Evolutionary conservation across 2,797 vertebrate genomes (phyloP).

Genomic region (Sebastes melanostomus): DNA sequence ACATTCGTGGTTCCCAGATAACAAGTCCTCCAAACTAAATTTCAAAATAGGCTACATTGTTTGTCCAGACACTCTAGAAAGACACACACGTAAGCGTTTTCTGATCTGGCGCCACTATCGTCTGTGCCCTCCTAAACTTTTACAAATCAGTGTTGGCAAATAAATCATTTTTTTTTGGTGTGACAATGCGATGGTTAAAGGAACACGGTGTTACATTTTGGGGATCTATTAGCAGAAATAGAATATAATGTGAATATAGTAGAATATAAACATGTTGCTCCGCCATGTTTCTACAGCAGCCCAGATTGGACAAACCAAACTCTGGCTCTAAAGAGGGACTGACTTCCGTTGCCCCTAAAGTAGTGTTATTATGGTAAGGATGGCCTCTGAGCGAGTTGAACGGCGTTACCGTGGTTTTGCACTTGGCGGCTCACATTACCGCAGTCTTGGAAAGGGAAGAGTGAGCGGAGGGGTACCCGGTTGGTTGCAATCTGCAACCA

Average conservation of each 20-base stretch:
- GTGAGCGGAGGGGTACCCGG: accelerated
- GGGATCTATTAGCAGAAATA: too few relatives aligned
- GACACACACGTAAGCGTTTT: background rate
- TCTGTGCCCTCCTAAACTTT: background rate
- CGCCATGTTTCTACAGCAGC: too few relatives aligned
- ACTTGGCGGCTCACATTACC: too few relatives aligned
- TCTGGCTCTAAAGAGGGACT: too few relatives aligned
- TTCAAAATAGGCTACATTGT: background rate
- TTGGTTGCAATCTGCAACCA: background rate
- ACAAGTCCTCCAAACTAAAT: background rate
- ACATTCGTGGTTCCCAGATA: background rate
- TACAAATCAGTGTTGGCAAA: background rate
- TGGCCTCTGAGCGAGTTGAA: too few relatives aligned
- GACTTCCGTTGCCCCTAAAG: too few relatives aligned
- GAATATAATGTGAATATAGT: too few relatives aligned
- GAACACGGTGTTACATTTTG: too few relatives aligned
- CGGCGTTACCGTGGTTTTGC: accelerated
- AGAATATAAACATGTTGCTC: too few relatives aligned
- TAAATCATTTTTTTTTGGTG: background rate
- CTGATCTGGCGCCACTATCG: background rate
- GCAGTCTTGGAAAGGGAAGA: too few relatives aligned
- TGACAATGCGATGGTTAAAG: background rate
- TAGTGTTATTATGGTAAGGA: too few relatives aligned
- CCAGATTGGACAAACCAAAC: too few relatives aligned
- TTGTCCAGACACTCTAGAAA: background rate